Evolutionary conservation across 2,888 invertebrate genomes (phyloP).

Genomic region (Galeruca laticollis): DNA sequence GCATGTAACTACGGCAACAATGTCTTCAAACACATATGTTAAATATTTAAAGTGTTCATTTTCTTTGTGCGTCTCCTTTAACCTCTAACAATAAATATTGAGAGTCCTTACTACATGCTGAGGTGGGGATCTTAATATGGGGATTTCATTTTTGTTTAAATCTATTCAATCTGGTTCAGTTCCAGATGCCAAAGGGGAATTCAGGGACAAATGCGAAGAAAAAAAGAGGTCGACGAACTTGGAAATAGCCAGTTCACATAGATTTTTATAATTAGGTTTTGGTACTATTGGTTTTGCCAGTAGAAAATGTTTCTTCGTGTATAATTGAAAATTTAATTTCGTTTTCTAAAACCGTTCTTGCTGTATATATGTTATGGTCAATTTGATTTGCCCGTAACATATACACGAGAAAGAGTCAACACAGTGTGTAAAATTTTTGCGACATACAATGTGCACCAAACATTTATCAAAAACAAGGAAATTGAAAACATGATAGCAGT

Average conservation of each 20-base stretch:
- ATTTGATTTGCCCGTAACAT: no score
- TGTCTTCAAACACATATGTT: constrained; percentile 1
- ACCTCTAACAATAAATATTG: constrained; percentile 32
- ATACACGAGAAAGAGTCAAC: no score
- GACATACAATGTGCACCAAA: no score
- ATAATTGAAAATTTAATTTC: no score
- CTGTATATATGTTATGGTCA: no score
- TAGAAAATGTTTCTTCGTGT: no score
- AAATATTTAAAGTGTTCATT: constrained; percentile 20
- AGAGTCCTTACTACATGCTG: constrained; percentile 22
- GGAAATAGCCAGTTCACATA: background rate
- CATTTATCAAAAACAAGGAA: no score
- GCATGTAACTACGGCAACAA: background rate
- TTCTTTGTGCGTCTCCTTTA: constrained; percentile 24
- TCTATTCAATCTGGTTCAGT: constrained; percentile 23
- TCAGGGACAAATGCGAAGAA: background rate
- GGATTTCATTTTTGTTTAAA: constrained; percentile 26
- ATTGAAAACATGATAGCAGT: no score
- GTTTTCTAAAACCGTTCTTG: no score
- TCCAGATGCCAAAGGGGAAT: constrained; percentile 20
- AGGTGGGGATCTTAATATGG: constrained; percentile 21
- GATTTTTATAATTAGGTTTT: no score
- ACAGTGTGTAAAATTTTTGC: no score
- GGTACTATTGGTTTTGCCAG: no score
- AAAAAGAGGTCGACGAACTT: constrained; percentile 6